Base-by-base conservation (phyloP, 2,888 invertebrate genomes). In the Caenorhabditis doughertyi region DNA sequence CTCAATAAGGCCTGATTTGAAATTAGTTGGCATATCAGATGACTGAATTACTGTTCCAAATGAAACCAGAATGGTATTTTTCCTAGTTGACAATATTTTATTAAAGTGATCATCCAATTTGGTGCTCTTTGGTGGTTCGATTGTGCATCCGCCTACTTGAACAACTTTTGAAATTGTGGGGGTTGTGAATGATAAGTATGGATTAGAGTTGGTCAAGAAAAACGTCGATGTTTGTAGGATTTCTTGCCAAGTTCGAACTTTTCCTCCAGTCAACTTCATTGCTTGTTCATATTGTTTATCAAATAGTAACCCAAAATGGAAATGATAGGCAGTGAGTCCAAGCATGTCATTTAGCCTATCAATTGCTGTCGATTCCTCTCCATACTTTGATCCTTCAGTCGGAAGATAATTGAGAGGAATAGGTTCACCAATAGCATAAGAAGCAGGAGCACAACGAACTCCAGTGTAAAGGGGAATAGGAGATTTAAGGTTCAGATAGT, bases 271-370 rank as follows among this genome's bases (percentile, higher is more conserved):
- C 51, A 71, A 25, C 23, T 23, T 32, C 21, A 35, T 32, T 18
- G 64, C 79, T 21, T 64, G 64, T n/a, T 70, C 79, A 35, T 79
- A 64, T 47, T 79, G 79, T n/a, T 64, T 79, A 79, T 79, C 79
- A 25, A 76, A 79, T n/a, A 79, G 25, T n/a, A 64, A 11, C 11
- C 56, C 56, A 25, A 70, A 76, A 11, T 76, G 74, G 21, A 56
- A 67, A 49, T 76, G 74, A 67, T 76, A 76, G 27, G 65, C 58
- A 23, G 62, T 62, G 42, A 77, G 60, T 9, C 70, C 68, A 21
- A 68, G 51, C 16, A 77, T 53, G 27, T 70, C 68, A 29, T 62
- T 77, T 18, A 70, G 7, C 21, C 77, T 39, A 13, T 77, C 77
- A 8, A 68, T 2, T 5, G 42, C 55, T 32, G 42, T 68, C 1